phyloP scores from a whole-genome alignment of 2,797 vertebrate genomes.

The Pogonophryne albipinna region DNA sequence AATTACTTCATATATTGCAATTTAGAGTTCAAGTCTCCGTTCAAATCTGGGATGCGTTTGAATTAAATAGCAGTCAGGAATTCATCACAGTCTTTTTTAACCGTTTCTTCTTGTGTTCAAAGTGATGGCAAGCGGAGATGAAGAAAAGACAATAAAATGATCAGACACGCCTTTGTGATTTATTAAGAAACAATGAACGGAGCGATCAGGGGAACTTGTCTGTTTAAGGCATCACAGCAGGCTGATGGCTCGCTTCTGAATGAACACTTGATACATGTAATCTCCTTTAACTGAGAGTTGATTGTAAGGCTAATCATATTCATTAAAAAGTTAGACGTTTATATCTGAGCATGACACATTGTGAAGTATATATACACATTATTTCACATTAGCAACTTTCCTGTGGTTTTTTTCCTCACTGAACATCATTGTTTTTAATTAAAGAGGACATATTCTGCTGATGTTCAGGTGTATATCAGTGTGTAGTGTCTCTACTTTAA shows the following conservation, averaged over 20 bases:
- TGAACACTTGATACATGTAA: conserved; percentile 39
- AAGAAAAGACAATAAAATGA: conserved; percentile 29
- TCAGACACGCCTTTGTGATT: conserved; percentile 38
- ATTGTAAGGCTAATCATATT: conserved; percentile 36
- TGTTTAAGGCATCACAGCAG: conserved; percentile 18
- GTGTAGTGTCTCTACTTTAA: too few relatives aligned
- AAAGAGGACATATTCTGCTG: too few relatives aligned
- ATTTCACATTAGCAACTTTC: neutral
- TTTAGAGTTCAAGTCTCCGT: conserved; percentile 54
- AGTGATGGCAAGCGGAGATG: conserved; percentile 48
- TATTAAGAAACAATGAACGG: conserved; percentile 54
- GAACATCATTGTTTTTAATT: neutral
- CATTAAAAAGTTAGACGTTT: conserved; percentile 25
- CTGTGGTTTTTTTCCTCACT: neutral
- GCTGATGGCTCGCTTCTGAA: conserved; percentile 30
- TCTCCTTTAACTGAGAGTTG: conserved; percentile 37
- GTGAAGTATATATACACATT: conserved; percentile 2
- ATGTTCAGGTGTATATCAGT: too few relatives aligned
- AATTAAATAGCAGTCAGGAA: conserved; percentile 69
- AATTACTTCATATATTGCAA: conserved; percentile 55
- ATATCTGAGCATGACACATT: neutral
- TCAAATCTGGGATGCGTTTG: conserved; percentile 58
- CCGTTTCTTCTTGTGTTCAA: conserved; percentile 37
- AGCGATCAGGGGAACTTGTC: conserved; percentile 42
- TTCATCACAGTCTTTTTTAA: conserved; percentile 47